Evolutionary conservation across 1,140 invertebrate species (phyloP).

Genomic region (Sarcophaga peregrina): DNA sequence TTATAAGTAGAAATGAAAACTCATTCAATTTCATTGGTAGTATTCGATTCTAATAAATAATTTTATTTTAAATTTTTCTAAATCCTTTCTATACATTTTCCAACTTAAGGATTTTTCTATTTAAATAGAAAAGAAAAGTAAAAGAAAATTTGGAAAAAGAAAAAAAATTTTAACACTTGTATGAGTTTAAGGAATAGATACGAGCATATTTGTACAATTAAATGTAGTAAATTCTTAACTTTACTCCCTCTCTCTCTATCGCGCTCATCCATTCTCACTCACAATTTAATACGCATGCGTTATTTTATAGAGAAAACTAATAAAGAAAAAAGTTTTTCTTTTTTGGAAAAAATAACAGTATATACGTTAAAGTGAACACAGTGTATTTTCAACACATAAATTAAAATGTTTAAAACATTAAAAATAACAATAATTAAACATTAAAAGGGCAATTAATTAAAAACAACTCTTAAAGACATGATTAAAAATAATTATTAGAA

Average conservation of each 20-base stretch:
- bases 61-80: neutral
- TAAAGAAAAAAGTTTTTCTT: neutral
- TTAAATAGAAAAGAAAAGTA: neutral
- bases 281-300: constrained; percentile 1
- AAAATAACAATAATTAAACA: too few species aligned
- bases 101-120: neutral
- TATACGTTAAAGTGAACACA: too few species aligned
- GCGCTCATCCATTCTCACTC: neutral
- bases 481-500: too few species aligned
- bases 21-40: too few species aligned
- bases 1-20: too few species aligned
- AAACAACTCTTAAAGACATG: too few species aligned
- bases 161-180: constrained; percentile 36
- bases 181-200: constrained; percentile 36
- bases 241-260: neutral
- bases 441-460: too few species aligned
- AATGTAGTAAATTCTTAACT: constrained; percentile 7
- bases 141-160: constrained; percentile 17
- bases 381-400: too few species aligned
- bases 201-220: constrained; percentile 19
- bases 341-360: too few species aligned
- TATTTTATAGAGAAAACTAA: constrained; percentile 5
- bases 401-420: too few species aligned
- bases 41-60: too few species aligned
- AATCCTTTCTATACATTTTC: neutral